These are phyloP conservation scores for Probaryconus sp. DNA, from an alignment of 1,140 invertebrate genomes.

Conservation along the genomic window DNA sequence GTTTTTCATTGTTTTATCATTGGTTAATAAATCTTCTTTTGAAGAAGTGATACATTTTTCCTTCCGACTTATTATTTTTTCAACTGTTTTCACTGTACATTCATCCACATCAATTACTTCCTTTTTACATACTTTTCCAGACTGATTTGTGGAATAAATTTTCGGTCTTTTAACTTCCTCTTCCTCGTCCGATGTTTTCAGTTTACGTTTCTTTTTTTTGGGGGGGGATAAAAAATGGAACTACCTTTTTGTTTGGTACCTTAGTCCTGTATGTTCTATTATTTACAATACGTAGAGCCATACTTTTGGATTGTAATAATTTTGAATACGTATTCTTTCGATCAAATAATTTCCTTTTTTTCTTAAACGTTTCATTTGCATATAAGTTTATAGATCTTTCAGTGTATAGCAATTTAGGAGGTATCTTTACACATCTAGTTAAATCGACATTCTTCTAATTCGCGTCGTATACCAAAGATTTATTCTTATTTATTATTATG, in stretches of 20 bases:
- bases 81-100: no score
- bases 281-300: not conserved
- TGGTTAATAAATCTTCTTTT: no score
- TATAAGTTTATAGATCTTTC: slow-evolving; percentile 11
- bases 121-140: no score
- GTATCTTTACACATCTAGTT: not conserved
- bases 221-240: not conserved
- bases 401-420: slow-evolving; percentile 2
- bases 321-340: slow-evolving; percentile 14
- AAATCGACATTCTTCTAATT: not conserved
- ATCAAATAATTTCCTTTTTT: slow-evolving; percentile 2
- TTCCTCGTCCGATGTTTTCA: no score
- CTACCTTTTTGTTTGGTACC: no score
- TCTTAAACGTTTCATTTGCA: slow-evolving; percentile 17
- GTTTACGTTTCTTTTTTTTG: no score
- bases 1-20: no score
- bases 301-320: slow-evolving; percentile 15
- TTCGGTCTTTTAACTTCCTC: no score
- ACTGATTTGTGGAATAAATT: no score
- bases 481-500: slow-evolving; percentile 10
- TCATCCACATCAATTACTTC: no score
- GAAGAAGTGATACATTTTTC: no score
- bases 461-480: slow-evolving; percentile 10
- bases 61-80: no score
- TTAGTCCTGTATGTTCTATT: not conserved